A percentile compares a stretch with the other conserved stretches of the same genome.
Conservation (phyloP, 37 sponge, comb jelly and placozoan genomes). For the Spongia lamella region DNA sequence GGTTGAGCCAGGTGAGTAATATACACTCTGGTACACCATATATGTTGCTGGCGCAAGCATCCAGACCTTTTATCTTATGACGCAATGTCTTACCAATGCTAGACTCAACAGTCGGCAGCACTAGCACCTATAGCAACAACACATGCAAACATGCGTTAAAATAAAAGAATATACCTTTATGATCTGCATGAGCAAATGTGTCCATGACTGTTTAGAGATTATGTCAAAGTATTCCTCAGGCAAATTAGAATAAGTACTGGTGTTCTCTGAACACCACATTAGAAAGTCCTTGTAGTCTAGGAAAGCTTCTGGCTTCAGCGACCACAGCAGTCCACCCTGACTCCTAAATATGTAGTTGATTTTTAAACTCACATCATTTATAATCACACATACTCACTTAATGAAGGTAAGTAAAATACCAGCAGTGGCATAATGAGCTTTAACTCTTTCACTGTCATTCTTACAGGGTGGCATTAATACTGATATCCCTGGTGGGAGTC, state of each 20-base stretch:
- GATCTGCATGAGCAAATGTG: slow-evolving; percentile 61
- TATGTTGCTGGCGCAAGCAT: slow-evolving; percentile 44
- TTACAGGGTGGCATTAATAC: slow-evolving; percentile 70
- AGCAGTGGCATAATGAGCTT: slow-evolving; percentile 62
- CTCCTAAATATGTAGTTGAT: slow-evolving; percentile 23
- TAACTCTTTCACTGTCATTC: slow-evolving; percentile 59
- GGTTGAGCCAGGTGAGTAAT: slow-evolving; percentile 78
- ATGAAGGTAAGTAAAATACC: slow-evolving; percentile 64
- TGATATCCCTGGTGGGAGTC: slow-evolving; percentile 79
- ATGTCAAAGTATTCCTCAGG: slow-evolving; percentile 46
- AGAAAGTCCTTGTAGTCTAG: slow-evolving; percentile 58
- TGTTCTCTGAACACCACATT: slow-evolving; percentile 38
- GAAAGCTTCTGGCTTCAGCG: slow-evolving; percentile 50
- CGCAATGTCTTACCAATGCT: not conserved
- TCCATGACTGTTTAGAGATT: slow-evolving; percentile 62
- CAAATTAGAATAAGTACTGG: not conserved
- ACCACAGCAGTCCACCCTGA: slow-evolving; percentile 65
- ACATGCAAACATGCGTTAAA: not conserved
- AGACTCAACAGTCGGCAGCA: slow-evolving; percentile 37
- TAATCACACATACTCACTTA: too few species aligned
- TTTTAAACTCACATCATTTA: not conserved
- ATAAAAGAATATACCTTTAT: slow-evolving; percentile 49
- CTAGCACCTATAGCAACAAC: slow-evolving; percentile 34
- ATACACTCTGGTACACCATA: slow-evolving; percentile 62
- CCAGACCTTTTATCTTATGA: slow-evolving; percentile 1